Evolutionary conservation across 2,888 invertebrate species (phyloP), one percentile per base, ranked within the genome.

Genomic region (Hofmannophila pseudospretella): DNA sequence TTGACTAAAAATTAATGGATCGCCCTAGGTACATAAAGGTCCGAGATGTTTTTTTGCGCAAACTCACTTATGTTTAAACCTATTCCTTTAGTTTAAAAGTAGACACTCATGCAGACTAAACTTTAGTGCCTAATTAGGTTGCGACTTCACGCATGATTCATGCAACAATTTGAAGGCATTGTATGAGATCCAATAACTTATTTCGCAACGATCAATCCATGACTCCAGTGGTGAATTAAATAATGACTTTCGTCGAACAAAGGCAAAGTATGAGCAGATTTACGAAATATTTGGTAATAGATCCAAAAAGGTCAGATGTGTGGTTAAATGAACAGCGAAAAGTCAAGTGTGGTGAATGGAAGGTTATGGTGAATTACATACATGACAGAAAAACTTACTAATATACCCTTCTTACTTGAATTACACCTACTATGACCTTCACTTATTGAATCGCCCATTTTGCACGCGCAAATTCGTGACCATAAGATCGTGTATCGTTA

Each of bases 271-370:
- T n/a, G n/a, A n/a, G n/a, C n/a, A 47, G 49, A 54, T 62, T 76
- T 69, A 59, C 67, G 73, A 70, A 76, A 76, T 54, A 46, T 57
- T 59, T 51, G 54, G 61, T 62, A 65, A 67, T 51, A 49, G 52
- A 57, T 49, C 47, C 42, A 22, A 27, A 77, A 75, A 78, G 77
- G 75, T 78, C 71, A 67, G 43, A 53, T 44, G 48, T 44, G 49
- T 53, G 59, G 57, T 66, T 65, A 69, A 69, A 51, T 42, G 42
- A 44, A 47, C 47, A 46, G 45, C 41, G 46, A 49, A 45, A 50
- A 50, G 49, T 47, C 46, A 49, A 42, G 34, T 41, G 40, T 41
- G 42, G 44, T 36, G 38, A 41, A 38, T 34, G 44, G 7, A 34
- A 27, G 37, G 34, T 34, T 34, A 44, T 40, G 36, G 27, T 30